Percentiles rank a stretch among this genome's conserved stretches.
Conservation (phyloP, 2,888 invertebrate genomes). For the Amphipyra tragopoginis region DNA sequence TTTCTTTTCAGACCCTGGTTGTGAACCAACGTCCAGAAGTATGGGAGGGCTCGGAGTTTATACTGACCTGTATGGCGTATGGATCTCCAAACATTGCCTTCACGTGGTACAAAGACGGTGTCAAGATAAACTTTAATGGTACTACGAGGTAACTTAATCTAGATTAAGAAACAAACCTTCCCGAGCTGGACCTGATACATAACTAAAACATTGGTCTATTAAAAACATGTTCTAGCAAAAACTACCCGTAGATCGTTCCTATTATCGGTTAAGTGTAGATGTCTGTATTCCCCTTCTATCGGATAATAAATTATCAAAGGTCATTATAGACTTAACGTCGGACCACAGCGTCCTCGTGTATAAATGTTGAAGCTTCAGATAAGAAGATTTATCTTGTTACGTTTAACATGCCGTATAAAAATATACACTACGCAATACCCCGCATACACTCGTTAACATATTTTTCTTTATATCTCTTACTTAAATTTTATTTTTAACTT, state of each 20-base stretch:
- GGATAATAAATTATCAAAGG: no score
- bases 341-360: no score
- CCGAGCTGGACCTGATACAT: no score
- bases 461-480: no score
- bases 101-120: slow-evolving; percentile 95
- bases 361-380: neutral
- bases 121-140: slow-evolving; percentile 93
- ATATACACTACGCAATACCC: neutral
- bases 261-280: no score
- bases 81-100: slow-evolving; percentile 94
- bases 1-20: slow-evolving; percentile 71
- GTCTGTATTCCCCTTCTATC: no score
- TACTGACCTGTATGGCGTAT: slow-evolving; percentile 94
- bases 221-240: no score
- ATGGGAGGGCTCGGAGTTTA: slow-evolving; percentile 94
- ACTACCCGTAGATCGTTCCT: no score
- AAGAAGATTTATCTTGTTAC: neutral
- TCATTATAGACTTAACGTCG: no score
- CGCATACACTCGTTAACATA: neutral
- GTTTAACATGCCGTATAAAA: neutral
- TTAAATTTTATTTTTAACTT: neutral
- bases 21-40: slow-evolving; percentile 87
- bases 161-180: neutral
- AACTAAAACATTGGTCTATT: no score
- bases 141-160: slow-evolving; percentile 90